Conservation (phyloP, 2,888 invertebrate species). For the Folsomia manolachei region DNA sequence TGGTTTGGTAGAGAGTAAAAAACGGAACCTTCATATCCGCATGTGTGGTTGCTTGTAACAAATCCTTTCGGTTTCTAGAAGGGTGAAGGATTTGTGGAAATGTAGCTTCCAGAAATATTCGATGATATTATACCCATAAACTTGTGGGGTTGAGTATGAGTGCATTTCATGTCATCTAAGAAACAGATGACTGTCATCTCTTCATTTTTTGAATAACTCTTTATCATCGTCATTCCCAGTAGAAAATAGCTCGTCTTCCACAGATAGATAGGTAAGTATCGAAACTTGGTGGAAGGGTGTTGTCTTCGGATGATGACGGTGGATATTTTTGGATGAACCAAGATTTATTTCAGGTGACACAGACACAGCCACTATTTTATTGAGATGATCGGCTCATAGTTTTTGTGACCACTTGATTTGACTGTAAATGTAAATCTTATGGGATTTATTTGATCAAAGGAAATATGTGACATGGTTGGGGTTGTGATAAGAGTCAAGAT, state of each 20-base stretch:
- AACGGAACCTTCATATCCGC: too few relatives aligned
- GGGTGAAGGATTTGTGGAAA: background rate
- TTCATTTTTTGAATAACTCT: constrained; percentile 5
- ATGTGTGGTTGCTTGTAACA: background rate
- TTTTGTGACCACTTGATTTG: background rate
- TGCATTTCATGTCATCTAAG: constrained; percentile 10
- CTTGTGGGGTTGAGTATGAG: background rate
- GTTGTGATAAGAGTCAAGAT: background rate
- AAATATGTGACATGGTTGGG: background rate
- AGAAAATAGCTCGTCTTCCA: too few relatives aligned
- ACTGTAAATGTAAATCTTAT: background rate
- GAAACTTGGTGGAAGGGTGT: background rate
- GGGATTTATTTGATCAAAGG: constrained; percentile 1
- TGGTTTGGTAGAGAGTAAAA: background rate
- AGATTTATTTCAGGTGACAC: constrained; percentile 5
- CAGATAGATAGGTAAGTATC: background rate
- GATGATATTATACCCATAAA: too few relatives aligned
- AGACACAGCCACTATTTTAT: background rate
- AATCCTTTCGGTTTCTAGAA: too few relatives aligned
- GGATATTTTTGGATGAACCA: constrained; percentile 1
- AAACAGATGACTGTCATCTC: constrained; percentile 15
- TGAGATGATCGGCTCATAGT: too few relatives aligned
- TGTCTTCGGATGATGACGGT: background rate
- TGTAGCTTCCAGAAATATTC: too few relatives aligned
- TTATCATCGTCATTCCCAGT: background rate